Conservation (phyloP, 2,888 invertebrate genomes). For the Meloe dianella region DNA sequence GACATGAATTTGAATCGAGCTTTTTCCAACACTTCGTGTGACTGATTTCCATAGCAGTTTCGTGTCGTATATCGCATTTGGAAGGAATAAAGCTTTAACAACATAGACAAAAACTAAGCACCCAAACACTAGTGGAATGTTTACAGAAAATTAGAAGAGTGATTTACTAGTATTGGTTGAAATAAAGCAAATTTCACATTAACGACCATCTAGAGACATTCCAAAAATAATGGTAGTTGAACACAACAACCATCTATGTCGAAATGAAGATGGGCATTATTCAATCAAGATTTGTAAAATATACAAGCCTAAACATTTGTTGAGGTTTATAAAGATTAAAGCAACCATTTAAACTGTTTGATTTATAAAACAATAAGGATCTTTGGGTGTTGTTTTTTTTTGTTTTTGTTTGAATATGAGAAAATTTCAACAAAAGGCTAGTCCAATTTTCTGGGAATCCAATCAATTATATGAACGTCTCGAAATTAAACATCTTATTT, state of each 20-base stretch:
- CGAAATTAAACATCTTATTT: slow-evolving; percentile 2
- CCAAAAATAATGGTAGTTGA: neutral
- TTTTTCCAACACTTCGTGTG: too few relatives aligned
- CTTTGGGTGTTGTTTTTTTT: neutral
- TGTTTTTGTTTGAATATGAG: neutral
- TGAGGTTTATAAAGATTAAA: neutral
- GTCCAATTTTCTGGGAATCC: neutral
- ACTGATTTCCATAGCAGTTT: too few relatives aligned
- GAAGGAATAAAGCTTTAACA: neutral
- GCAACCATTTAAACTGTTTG: neutral
- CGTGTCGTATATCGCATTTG: too few relatives aligned
- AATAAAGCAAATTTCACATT: too few relatives aligned
- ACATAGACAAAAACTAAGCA: neutral
- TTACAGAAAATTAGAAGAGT: neutral
- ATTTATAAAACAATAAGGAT: slow-evolving; percentile 1
- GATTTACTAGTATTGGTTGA: neutral
- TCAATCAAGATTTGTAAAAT: neutral
- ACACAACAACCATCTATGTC: neutral
- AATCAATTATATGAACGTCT: neutral
- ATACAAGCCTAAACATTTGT: neutral
- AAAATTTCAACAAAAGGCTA: neutral
- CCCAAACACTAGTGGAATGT: neutral
- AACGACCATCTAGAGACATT: neutral
- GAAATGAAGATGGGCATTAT: neutral
- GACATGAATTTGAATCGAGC: too few relatives aligned